Conservation (phyloP, 1,140 invertebrate species). For the Drepana arcuata region DNA sequence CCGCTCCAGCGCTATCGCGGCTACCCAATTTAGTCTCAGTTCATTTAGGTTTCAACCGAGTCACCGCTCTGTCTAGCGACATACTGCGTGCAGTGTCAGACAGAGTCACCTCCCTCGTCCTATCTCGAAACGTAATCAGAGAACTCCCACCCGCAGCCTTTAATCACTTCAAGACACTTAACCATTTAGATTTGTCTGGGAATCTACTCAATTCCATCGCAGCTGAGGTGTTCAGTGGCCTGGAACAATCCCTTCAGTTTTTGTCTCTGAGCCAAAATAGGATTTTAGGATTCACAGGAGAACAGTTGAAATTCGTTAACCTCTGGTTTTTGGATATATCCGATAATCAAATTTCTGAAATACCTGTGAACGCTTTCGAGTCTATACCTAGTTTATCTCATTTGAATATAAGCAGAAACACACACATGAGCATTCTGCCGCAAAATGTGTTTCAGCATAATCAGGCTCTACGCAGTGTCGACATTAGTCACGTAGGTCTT, state of each 20-base stretch:
- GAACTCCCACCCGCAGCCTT: constrained; percentile 87
- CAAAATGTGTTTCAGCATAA: constrained; percentile 70
- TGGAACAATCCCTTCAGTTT: constrained; percentile 81
- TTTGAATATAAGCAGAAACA: constrained; percentile 85
- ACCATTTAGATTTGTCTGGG: constrained; percentile 82
- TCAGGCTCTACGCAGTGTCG: constrained; percentile 75
- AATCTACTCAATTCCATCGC: constrained; percentile 83
- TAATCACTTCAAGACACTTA: constrained; percentile 82
- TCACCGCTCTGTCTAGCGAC: constrained; percentile 87
- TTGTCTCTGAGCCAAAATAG: constrained; percentile 85
- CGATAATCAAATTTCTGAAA: constrained; percentile 82
- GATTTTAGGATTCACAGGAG: constrained; percentile 77
- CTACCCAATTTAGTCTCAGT: constrained; percentile 82
- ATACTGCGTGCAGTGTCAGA: constrained; percentile 78
- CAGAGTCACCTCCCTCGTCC: constrained; percentile 75
- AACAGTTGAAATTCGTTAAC: constrained; percentile 76
- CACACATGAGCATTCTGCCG: constrained; percentile 75
- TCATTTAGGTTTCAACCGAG: constrained; percentile 88
- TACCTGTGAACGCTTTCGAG: constrained; percentile 79
- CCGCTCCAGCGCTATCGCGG: constrained; percentile 82
- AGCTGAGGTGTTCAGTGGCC: constrained; percentile 81
- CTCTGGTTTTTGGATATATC: constrained; percentile 83
- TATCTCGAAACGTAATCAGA: constrained; percentile 89
- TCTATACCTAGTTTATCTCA: constrained; percentile 78
- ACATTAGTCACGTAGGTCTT: constrained; percentile 81